Evolutionary conservation across 2,888 invertebrate genomes (phyloP).

Genomic region (Epistrophella euchroma): DNA sequence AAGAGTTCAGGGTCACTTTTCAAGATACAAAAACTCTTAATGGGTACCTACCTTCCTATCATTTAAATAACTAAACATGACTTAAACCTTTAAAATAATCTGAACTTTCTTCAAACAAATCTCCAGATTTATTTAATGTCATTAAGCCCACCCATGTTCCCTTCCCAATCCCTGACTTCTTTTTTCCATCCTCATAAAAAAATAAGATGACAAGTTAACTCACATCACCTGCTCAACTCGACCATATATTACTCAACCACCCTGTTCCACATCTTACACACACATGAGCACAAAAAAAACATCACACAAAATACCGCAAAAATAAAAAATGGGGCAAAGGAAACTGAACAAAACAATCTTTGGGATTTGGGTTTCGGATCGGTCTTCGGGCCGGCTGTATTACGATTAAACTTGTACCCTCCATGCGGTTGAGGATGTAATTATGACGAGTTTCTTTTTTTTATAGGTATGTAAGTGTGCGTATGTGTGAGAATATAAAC

Average conservation of each 20-base stretch:
- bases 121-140: background rate
- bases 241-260: slow-evolving; percentile 36
- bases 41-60: no score
- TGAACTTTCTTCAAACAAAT: background rate
- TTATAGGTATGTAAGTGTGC: background rate
- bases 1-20: no score
- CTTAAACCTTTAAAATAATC: background rate
- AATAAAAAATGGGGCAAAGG: slow-evolving; percentile 61
- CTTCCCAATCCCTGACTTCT: background rate
- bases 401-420: slow-evolving; percentile 22
- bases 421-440: slow-evolving; percentile 39
- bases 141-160: background rate
- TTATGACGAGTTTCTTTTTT: slow-evolving; percentile 27
- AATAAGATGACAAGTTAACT: slow-evolving; percentile 9
- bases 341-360: slow-evolving; percentile 69
- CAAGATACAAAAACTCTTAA: no score
- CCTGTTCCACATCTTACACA: slow-evolving; percentile 29
- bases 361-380: slow-evolving; percentile 20
- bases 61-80: no score
- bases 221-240: slow-evolving; percentile 33
- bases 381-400: slow-evolving; percentile 44
- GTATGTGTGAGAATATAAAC: slow-evolving; percentile 16
- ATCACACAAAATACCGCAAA: slow-evolving; percentile 52
- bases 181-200: background rate
- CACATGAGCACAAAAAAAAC: slow-evolving; percentile 21